Percentiles rank a stretch among this genome's conserved stretches.
phyloP scores from a whole-genome alignment of 2,888 invertebrate genomes.

The Lutraria lutraria region DNA sequence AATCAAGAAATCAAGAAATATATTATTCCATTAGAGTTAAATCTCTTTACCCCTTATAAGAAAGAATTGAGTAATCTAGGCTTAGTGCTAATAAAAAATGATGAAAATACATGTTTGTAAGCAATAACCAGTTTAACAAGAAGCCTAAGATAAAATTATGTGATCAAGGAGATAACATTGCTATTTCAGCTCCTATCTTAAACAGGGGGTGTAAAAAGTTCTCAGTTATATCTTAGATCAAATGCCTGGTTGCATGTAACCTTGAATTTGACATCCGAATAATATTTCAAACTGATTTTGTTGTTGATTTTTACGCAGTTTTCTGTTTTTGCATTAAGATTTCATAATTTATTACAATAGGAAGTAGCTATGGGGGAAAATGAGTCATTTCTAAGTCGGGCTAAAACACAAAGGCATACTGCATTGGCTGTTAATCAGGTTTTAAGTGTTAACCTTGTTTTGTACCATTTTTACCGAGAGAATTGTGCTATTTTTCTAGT shows the following conservation, averaged over 20 bases:
- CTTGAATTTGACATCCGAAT: not conserved
- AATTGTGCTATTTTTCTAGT: not conserved
- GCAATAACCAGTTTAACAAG: no score
- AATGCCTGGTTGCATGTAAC: not conserved
- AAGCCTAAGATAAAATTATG: no score
- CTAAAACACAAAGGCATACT: not conserved
- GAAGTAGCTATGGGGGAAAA: not conserved
- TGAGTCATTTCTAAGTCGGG: not conserved
- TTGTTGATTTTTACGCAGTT: not conserved
- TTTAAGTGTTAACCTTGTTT: not conserved
- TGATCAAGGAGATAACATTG: no score
- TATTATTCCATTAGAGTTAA: no score
- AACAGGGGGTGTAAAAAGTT: not conserved
- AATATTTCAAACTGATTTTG: not conserved
- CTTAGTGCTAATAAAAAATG: no score
- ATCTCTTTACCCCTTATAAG: no score
- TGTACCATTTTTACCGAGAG: not conserved
- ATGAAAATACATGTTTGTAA: no score
- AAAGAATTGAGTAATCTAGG: no score
- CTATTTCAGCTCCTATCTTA: not conserved
- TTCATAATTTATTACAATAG: not conserved
- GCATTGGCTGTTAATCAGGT: not conserved
- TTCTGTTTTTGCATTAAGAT: no score
- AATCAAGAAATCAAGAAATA: no score
- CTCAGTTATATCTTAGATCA: not conserved